A percentile compares a stretch with the other conserved stretches of the same genome.
These are phyloP conservation scores for Vultur gryphus DNA, from an alignment of 2,797 vertebrate genomes.

Conservation along the genomic window DNA sequence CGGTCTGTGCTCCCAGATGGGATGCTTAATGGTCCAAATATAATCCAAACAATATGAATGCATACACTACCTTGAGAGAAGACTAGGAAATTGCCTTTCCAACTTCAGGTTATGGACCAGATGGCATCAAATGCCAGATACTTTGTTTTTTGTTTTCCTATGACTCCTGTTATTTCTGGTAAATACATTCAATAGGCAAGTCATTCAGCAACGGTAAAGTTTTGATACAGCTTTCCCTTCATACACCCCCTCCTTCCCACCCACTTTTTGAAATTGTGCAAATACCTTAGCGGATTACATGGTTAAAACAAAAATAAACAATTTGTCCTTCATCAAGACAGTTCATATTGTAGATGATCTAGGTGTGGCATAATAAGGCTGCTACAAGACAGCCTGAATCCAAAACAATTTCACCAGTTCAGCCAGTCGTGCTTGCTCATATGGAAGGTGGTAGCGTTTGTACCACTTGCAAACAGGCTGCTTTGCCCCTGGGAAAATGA, in stretches of 20 bases:
- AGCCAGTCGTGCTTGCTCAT: background rate
- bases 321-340: conserved; percentile 15
- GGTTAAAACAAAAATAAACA: conserved; percentile 11
- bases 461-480: background rate
- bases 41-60: background rate
- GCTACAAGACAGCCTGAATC: background rate
- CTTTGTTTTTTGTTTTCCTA: background rate
- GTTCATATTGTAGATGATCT: background rate
- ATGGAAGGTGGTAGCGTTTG: background rate
- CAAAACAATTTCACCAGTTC: background rate
- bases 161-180: background rate
- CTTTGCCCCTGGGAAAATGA: background rate
- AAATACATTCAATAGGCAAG: background rate
- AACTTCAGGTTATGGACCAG: background rate
- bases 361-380: background rate
- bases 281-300: background rate
- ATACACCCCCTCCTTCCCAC: background rate
- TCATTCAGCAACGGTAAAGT: background rate
- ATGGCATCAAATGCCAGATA: background rate
- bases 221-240: background rate
- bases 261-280: background rate
- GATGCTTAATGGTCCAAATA: background rate
- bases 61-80: background rate
- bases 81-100: background rate
- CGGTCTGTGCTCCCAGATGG: background rate